Conservation (phyloP, 2,113 vertebrate genomes). For the Crotalus helleri region DNA sequence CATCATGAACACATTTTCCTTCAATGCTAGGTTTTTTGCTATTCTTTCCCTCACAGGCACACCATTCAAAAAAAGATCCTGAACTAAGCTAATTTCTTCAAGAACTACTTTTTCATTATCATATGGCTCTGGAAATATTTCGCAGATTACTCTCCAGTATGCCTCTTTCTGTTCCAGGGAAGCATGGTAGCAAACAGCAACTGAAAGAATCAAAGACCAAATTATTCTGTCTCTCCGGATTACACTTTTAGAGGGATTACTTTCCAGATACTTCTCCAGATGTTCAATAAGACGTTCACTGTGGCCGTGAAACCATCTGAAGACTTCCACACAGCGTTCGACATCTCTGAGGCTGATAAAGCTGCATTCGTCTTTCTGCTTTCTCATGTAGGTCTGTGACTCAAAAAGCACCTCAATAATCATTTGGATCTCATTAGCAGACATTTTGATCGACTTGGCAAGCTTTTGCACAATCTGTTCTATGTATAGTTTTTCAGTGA, state of each 20-base stretch:
- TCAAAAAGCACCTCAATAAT: constrained; percentile 78
- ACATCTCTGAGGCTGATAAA: constrained; percentile 95
- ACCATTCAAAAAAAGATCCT: constrained; percentile 84
- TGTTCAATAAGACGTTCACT: constrained; percentile 68
- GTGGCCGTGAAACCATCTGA: constrained; percentile 82
- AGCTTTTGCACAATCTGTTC: constrained; percentile 89
- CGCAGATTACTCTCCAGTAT: constrained; percentile 75
- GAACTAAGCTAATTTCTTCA: constrained; percentile 79
- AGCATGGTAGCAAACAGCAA: constrained; percentile 90
- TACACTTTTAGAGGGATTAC: not conserved
- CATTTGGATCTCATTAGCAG: fast-evolving
- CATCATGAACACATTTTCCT: constrained; percentile 99
- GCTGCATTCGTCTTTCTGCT: constrained; percentile 78
- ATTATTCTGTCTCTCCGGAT: constrained; percentile 61
- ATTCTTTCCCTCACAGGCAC: constrained; percentile 82
- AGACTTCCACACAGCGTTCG: constrained; percentile 87
- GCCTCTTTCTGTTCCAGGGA: constrained; percentile 81
- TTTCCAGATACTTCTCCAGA: constrained; percentile 54
- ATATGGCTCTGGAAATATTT: constrained; percentile 67
- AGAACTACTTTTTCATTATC: constrained; percentile 64
- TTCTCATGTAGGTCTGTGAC: constrained; percentile 89
- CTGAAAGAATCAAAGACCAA: constrained; percentile 86
- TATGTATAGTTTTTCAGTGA: constrained; percentile 82
- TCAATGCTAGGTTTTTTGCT: constrained; percentile 88
- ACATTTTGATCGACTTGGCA: constrained; percentile 24